These are phyloP conservation scores for Eurystomus glaucurus DNA, from an alignment of 2,797 vertebrate genomes.

Conservation along the genomic window DNA sequence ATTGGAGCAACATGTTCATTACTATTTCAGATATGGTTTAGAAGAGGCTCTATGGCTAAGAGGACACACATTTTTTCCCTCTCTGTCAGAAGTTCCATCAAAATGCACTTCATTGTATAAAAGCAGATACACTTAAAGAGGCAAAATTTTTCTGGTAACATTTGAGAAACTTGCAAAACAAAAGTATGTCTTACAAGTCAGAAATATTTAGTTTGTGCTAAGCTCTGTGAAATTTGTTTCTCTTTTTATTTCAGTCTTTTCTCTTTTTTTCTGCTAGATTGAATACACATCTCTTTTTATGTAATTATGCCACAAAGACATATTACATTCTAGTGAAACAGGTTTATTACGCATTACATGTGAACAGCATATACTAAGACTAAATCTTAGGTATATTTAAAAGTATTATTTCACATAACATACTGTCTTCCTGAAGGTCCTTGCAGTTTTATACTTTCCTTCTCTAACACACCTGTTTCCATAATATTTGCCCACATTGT, in stretches of 20 bases:
- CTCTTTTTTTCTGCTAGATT: conserved; percentile 38
- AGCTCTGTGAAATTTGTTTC: neutral
- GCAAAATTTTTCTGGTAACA: neutral
- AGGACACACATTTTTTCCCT: neutral
- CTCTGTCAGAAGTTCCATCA: neutral
- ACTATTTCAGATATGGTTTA: conserved; percentile 74
- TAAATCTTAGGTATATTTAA: conserved; percentile 36
- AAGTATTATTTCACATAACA: conserved; percentile 33
- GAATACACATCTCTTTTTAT: conserved; percentile 34
- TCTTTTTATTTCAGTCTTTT: neutral
- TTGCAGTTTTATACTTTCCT: neutral
- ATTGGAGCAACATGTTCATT: conserved; percentile 82
- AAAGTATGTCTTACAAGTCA: neutral
- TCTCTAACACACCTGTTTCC: neutral
- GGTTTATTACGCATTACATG: conserved; percentile 51
- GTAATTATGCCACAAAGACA: conserved; percentile 18
- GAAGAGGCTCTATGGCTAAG: neutral
- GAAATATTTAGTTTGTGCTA: neutral
- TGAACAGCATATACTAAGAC: conserved; percentile 36
- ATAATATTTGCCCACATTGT: neutral
- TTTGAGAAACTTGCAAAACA: neutral
- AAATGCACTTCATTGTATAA: neutral
- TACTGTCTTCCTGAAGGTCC: conserved; percentile 47
- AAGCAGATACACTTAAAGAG: neutral
- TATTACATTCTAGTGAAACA: conserved; percentile 56